These are phyloP conservation scores for Engraulis encrasicolus DNA, from an alignment of 2,113 vertebrate genomes.

Conservation along the genomic window DNA sequence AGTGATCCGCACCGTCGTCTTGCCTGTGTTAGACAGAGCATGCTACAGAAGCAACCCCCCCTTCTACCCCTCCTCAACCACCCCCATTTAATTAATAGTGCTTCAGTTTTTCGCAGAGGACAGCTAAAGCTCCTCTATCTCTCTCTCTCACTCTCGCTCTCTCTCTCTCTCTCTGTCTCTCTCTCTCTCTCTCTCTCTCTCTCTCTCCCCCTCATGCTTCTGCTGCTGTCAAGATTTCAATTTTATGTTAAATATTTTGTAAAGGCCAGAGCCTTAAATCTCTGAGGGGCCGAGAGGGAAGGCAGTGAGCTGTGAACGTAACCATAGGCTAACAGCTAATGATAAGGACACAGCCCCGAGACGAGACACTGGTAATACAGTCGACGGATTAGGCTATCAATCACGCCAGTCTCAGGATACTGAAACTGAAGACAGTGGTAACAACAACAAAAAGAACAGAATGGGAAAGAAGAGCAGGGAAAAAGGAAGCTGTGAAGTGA, in stretches of 20 bases:
- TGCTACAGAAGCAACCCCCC: conserved; percentile 71
- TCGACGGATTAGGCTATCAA: conserved; percentile 89
- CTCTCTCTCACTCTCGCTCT: too few species aligned
- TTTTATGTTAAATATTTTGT: conserved; percentile 94
- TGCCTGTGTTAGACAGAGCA: conserved; percentile 76
- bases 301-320: conserved; percentile 89
- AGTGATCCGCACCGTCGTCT: conserved; percentile 74
- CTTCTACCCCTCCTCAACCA: background rate
- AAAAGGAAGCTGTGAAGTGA: conserved; percentile 75
- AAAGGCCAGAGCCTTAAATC: conserved; percentile 92
- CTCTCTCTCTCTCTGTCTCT: too few species aligned
- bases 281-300: conserved; percentile 85
- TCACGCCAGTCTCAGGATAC: conserved; percentile 80
- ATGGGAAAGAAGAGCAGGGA: too few species aligned
- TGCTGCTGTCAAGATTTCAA: conserved; percentile 87
- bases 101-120: conserved; percentile 74
- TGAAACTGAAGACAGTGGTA: conserved; percentile 63
- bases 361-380: conserved; percentile 84
- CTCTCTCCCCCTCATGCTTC: too few species aligned
- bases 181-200: too few species aligned
- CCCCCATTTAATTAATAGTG: conserved; percentile 82
- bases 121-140: conserved; percentile 83
- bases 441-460: conserved; percentile 50
- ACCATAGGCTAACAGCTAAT: conserved; percentile 92
- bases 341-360: conserved; percentile 85